Base-by-base conservation (phyloP, 2,888 invertebrate genomes). In the Gryllus longicercus region DNA sequence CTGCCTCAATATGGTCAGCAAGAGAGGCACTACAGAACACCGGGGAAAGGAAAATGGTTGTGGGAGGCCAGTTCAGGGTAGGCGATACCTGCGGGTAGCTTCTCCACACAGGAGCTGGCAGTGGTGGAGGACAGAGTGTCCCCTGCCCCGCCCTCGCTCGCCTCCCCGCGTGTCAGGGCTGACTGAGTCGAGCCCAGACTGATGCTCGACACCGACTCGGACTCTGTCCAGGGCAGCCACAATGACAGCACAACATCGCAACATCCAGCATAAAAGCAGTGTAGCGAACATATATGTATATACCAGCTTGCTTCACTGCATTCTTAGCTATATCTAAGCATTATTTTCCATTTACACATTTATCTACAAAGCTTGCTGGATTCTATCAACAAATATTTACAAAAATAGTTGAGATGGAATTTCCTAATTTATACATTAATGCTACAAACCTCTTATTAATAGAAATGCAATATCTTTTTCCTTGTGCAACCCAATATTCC, bases 171-270 rank as follows among this genome's bases (percentile, higher is more conserved):
- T n/a, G 82, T 80, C 18, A 82, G 82, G 18, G 82, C 79, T 14
- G 81, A 78, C n/a, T 79, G 80, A n/a, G 81, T 82, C 21, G 83
- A 83, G 79, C 83, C 84, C 78, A 83, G 81, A 82, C 83, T 84
- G 80, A 83, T 82, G 80, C 84, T 83, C 76, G 84, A 84, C 80
- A 84, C 83, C 63, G 84, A 84, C 74, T 83, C 63, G 63, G 63
- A 63, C n/a, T 63, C 74, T 25, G 76, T 51, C 75, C 63, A 80
- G 80, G 77, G 77, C 50, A 77, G 75, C 74, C 23, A 80, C 79
- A 79, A 74, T 38, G 74, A 38, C 12, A 50, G 63, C 16, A 63
- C 63, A 63, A 63, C 78, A 49, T 38, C 78, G n/a, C 63, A 63
- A 63, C 78, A 49, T 38, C 78, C n/a, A 21, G 49, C 78, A 21